phyloP scores from a whole-genome alignment of 2,797 vertebrate genomes.

The Mionectes olivaceus region DNA sequence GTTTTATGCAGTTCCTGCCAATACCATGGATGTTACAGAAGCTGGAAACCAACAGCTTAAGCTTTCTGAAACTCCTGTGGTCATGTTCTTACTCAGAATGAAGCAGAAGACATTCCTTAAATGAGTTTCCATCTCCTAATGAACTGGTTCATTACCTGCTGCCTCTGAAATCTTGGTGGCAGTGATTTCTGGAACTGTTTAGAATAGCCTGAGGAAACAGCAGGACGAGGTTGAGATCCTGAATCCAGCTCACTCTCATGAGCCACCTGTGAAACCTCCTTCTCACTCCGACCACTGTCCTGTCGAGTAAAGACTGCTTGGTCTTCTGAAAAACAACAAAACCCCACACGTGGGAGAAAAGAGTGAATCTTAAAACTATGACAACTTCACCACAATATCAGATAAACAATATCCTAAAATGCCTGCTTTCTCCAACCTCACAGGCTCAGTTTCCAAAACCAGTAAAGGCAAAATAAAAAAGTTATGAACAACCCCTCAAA shows the following conservation, averaged over 20 bases:
- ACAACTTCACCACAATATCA: background rate
- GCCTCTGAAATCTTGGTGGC: conserved; percentile 96
- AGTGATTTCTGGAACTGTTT: conserved; percentile 99
- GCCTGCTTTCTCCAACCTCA: background rate
- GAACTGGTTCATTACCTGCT: conserved; percentile 85
- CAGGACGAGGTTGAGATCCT: conserved; percentile 88
- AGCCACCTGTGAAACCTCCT: conserved; percentile 68
- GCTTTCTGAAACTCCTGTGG: background rate
- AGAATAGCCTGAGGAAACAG: conserved; percentile 93
- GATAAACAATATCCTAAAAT: background rate
- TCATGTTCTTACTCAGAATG: background rate
- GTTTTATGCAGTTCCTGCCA: background rate
- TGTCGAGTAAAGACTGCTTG: conserved; percentile 71
- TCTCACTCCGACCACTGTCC: conserved; percentile 78
- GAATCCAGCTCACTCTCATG: conserved; percentile 89
- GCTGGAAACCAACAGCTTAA: background rate
- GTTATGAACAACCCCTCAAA: background rate
- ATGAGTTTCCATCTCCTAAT: background rate
- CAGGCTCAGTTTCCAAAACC: background rate
- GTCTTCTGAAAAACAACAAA: conserved; percentile 57
- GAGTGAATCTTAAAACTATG: background rate
- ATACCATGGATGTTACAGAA: background rate
- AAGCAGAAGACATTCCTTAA: background rate
- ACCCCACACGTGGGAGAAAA: background rate
- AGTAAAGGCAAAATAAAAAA: background rate